Conservation (phyloP, 2,888 invertebrate genomes). For the Sepiola atlantica region DNA sequence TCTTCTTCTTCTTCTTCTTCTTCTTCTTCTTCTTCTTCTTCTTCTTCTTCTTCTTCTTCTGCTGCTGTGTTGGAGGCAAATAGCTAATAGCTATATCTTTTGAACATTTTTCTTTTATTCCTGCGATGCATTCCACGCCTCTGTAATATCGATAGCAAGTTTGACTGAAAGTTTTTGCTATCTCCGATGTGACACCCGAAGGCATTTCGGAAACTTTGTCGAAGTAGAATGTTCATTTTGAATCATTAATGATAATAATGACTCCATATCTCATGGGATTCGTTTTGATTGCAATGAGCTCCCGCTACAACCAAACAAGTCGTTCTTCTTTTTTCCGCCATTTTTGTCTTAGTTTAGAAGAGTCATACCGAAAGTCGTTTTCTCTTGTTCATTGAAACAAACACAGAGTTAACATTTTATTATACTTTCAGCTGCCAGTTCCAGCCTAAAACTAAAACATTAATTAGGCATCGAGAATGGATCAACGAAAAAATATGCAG, state of each 20-base stretch:
- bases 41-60: too few species aligned
- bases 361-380: background rate
- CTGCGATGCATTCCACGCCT: background rate
- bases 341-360: background rate
- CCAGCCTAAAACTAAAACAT: too few species aligned
- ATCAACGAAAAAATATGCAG: too few species aligned
- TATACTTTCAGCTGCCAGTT: too few species aligned
- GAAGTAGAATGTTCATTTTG: background rate
- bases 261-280: background rate
- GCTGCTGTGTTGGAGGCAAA: too few species aligned
- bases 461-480: too few species aligned
- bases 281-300: background rate
- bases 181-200: background rate
- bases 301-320: background rate
- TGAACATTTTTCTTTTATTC: background rate
- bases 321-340: background rate
- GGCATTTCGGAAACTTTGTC: background rate
- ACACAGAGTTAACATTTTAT: background rate
- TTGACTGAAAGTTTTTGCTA: background rate
- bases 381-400: background rate
- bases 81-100: too few species aligned
- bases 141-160: background rate
- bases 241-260: background rate
- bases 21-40: too few species aligned
- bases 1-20: too few species aligned